A percentile compares a stretch with the other conserved stretches of the same genome.
Conservation (phyloP, 2,888 invertebrate genomes). For the Netelia inedita region DNA sequence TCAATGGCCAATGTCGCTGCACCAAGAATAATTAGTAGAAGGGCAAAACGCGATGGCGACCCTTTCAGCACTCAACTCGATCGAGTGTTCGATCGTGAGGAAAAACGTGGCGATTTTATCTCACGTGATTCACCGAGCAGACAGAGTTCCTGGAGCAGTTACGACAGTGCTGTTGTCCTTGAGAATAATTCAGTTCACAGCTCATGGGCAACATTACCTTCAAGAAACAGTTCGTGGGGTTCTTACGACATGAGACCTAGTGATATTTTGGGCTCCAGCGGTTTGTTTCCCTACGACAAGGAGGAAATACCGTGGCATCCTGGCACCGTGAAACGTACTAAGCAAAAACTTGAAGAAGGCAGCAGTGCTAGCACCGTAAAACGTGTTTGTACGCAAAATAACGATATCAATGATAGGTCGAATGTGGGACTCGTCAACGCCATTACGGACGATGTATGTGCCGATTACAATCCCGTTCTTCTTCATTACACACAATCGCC, state of each 20-base stretch:
- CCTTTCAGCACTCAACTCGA: constrained; percentile 90
- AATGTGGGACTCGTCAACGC: constrained; percentile 70
- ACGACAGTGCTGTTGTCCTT: constrained; percentile 91
- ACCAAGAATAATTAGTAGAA: constrained; percentile 74
- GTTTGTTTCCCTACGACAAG: constrained; percentile 87
- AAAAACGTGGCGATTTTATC: constrained; percentile 82
- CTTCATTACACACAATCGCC: constrained; percentile 82
- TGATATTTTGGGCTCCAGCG: constrained; percentile 83
- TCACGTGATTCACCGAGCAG: constrained; percentile 87
- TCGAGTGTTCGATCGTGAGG: constrained; percentile 90
- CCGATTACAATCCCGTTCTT: constrained; percentile 82
- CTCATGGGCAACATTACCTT: constrained; percentile 91
- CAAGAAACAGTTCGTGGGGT: constrained; percentile 90
- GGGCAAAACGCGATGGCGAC: constrained; percentile 87
- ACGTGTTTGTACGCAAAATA: constrained; percentile 81
- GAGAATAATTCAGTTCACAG: constrained; percentile 92
- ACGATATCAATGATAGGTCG: constrained; percentile 74
- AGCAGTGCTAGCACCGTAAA: constrained; percentile 83
- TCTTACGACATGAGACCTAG: constrained; percentile 89
- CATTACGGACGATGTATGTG: constrained; percentile 76
- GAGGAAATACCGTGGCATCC: constrained; percentile 89
- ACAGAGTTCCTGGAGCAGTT: constrained; percentile 92
- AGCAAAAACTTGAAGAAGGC: constrained; percentile 89
- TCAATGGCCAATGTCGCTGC: constrained; percentile 57
- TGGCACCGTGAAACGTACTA: constrained; percentile 90